Conservation (phyloP, 1,140 invertebrate species). For the Halictus rubicundus region DNA sequence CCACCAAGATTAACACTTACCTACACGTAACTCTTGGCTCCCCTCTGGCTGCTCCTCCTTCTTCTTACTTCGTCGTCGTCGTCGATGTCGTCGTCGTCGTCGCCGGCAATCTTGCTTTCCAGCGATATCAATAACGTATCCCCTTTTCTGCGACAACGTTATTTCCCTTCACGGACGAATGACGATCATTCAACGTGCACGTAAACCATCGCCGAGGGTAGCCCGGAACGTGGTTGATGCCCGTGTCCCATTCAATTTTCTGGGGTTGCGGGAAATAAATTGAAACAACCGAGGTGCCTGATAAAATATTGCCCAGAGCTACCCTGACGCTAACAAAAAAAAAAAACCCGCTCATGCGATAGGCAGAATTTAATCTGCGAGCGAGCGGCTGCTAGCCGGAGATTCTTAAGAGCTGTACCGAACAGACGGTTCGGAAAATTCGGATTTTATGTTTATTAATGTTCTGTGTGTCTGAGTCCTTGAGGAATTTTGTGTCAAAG, state of each 20-base stretch:
- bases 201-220: neutral
- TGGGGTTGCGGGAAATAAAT: constrained; percentile 7
- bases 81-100: constrained; percentile 21
- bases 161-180: constrained; percentile 31
- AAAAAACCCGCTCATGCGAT: neutral
- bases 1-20: constrained; percentile 80
- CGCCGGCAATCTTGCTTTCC: constrained; percentile 45
- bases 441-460: no score
- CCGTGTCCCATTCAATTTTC: constrained; percentile 50
- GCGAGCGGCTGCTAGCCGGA: no score
- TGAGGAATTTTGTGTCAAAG: no score
- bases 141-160: constrained; percentile 44
- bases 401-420: no score
- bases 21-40: constrained; percentile 76
- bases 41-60: constrained; percentile 58
- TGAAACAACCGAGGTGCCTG: neutral
- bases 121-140: constrained; percentile 63
- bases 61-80: constrained; percentile 50
- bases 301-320: constrained; percentile 5
- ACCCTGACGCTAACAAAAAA: no score
- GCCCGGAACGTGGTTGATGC: neutral
- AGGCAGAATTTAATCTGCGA: no score
- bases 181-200: constrained; percentile 35
- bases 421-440: no score
- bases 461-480: no score